Percentiles rank a stretch among this genome's conserved stretches.
These are phyloP conservation scores for Drymonia ruficornis DNA, from an alignment of 2,888 invertebrate genomes.

Conservation along the genomic window DNA sequence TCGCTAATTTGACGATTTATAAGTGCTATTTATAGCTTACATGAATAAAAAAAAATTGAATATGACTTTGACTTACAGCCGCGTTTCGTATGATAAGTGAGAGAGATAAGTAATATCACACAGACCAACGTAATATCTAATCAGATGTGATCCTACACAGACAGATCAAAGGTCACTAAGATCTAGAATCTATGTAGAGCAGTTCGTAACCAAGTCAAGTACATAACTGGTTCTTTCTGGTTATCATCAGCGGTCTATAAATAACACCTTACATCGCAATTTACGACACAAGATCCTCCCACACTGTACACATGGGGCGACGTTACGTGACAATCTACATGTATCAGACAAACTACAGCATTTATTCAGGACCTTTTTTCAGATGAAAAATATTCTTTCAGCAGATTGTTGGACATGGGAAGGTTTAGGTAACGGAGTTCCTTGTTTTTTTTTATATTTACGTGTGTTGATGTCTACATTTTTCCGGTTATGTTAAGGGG, in stretches of 20 bases:
- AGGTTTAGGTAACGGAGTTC: neutral
- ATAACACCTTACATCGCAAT: neutral
- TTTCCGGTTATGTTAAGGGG: too few species aligned
- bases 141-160: too few species aligned
- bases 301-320: neutral
- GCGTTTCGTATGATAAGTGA: too few species aligned
- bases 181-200: too few species aligned
- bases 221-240: neutral
- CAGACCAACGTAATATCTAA: too few species aligned
- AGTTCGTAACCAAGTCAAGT: neutral
- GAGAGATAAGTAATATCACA: neutral
- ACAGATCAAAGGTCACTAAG: too few species aligned
- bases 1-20: too few species aligned
- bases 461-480: too few species aligned
- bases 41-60: too few species aligned
- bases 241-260: neutral
- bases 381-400: constrained; percentile 9
- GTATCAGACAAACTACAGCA: constrained; percentile 19
- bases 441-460: too few species aligned
- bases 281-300: neutral
- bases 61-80: too few species aligned
- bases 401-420: neutral
- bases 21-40: too few species aligned
- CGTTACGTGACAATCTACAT: constrained; percentile 12
- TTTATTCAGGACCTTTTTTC: constrained; percentile 6